Percentiles rank a stretch among this genome's conserved stretches.
These are phyloP conservation scores for Papilio helenus DNA, from an alignment of 1,140 invertebrate species.

Conservation along the genomic window DNA sequence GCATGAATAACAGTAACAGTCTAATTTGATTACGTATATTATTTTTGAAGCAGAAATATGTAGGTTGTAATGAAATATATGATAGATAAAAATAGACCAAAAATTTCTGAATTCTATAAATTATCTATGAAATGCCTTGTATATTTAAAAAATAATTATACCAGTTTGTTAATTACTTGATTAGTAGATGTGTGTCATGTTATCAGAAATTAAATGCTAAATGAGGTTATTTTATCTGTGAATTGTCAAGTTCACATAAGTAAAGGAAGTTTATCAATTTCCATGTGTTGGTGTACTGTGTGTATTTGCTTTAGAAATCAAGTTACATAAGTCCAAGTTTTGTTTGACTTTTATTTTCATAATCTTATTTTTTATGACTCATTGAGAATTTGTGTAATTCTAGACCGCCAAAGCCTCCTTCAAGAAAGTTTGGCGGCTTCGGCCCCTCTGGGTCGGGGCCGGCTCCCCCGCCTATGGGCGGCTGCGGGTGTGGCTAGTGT, in stretches of 20 bases:
- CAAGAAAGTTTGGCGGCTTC: slow-evolving; percentile 70
- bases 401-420: slow-evolving; percentile 71
- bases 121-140: no score
- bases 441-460: slow-evolving; percentile 69
- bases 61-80: no score
- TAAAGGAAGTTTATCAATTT: not conserved
- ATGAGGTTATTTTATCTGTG: not conserved
- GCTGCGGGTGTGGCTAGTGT: slow-evolving; percentile 70
- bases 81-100: no score
- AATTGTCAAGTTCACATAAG: not conserved
- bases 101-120: not conserved
- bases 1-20: no score
- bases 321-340: no score
- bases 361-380: not conserved
- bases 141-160: no score
- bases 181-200: not conserved
- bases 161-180: not conserved
- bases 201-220: not conserved
- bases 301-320: no score
- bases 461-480: slow-evolving; percentile 67
- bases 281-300: not conserved
- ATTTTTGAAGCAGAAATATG: no score
- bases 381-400: slow-evolving; percentile 44
- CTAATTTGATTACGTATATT: no score
- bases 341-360: no score